Percentiles rank a stretch among this genome's conserved stretches.
Evolutionary conservation across 2,797 vertebrate species (phyloP).

Genomic region (Anisognathus igniventris): DNA sequence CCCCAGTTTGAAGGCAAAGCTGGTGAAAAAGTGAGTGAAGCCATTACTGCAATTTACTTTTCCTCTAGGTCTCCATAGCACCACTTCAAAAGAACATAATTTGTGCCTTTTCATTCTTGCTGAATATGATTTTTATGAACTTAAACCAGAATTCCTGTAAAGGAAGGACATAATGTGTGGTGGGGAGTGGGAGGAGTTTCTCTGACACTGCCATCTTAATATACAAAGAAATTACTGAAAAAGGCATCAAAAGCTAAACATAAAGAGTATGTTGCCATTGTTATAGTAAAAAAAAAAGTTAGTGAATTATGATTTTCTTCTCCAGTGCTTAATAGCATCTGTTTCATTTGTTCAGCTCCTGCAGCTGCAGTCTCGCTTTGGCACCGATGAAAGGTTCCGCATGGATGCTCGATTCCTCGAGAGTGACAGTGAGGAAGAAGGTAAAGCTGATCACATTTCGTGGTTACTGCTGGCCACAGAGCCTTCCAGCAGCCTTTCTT

Average conservation of each 20-base stretch:
- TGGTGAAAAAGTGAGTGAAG: slow-evolving; percentile 87
- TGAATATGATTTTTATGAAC: neutral
- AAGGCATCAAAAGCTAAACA: neutral
- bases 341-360: slow-evolving; percentile 79
- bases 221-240: neutral
- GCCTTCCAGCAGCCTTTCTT: neutral
- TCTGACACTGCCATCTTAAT: neutral
- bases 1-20: slow-evolving; percentile 92
- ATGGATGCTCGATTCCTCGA: slow-evolving; percentile 92
- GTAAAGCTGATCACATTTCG: slow-evolving; percentile 44
- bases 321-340: neutral
- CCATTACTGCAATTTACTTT: neutral
- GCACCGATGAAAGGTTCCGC: slow-evolving; percentile 88
- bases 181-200: neutral
- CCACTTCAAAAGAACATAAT: neutral
- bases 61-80: fast-evolving
- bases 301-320: neutral
- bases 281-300: neutral
- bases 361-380: slow-evolving; percentile 87
- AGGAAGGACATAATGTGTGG: neutral
- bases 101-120: neutral
- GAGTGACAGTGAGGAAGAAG: slow-evolving; percentile 76
- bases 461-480: neutral
- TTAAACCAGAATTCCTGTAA: neutral
- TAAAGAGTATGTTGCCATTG: neutral